Base-by-base conservation (phyloP, 2,888 invertebrate species). In the Melikaiella ostensackeni region DNA sequence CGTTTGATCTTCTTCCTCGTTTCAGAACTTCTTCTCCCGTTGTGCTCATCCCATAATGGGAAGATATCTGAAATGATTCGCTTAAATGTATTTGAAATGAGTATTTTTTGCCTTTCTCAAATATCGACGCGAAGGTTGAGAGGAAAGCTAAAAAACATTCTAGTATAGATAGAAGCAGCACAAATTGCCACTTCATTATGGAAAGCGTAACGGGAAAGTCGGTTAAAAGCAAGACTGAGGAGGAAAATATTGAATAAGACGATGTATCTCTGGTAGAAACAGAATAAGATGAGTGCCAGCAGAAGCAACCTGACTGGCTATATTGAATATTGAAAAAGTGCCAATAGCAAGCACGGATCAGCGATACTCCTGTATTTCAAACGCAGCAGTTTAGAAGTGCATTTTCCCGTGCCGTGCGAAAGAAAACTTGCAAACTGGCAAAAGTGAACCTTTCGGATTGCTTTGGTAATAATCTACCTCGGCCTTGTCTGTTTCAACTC, bases 301-400 rank as follows among this genome's bases (percentile, higher is more conserved):
- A 50, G 27, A 76, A 61, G 76, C 66, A 61, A 57, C 35, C 55
- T 75, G 75, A 79, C 77, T 70, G 8, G 66, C 27, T 66, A 46
- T 66, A 66, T 66, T 66, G 66, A 66, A 66, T 66, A 66, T 66
- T 66, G 66, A 66, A 46, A 46, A 66, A 66, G 46, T 66, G 66
- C 66, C 66, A 66, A 66, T 46, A 35, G 62, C 62, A 62, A 62
- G 62, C 24, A 42, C 24, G 30, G 66, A 66, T 66, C 66, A 66
- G 46, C 46, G 46, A 66, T 66, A 66, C 66, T 46, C 42, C 46
- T 66, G 27, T 46, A 66, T 46, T 27, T 66, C 42, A 66, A 66
- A 46, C 42, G 30, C 66, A 46, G 66, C 66, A 66, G 66, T 66
- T 66, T 46, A 66, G 66, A 66, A 46, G 66, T 66, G 27, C 66